Conservation (phyloP, 2,113 vertebrate species). For the Gnathonemus longibarbis region DNA sequence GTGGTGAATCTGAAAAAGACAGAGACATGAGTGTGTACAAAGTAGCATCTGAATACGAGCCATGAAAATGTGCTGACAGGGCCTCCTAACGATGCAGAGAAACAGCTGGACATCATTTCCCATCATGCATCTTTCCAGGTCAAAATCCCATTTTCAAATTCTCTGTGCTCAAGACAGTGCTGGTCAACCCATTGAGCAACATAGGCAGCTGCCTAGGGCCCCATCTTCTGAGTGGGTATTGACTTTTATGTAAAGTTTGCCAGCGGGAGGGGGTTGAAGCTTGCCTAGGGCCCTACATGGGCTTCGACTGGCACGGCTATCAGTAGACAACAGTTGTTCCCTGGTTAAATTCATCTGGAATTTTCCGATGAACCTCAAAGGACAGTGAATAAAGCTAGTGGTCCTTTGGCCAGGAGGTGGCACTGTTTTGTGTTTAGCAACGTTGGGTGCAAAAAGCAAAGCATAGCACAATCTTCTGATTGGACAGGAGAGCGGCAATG, state of each 20-base stretch:
- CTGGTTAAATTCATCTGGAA: neutral
- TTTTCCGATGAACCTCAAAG: neutral
- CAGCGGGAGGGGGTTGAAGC: neutral
- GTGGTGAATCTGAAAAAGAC: slow-evolving; percentile 22
- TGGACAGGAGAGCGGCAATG: neutral
- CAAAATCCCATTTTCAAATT: neutral
- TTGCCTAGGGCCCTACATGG: neutral
- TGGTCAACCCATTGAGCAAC: neutral
- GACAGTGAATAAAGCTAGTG: slow-evolving; percentile 28
- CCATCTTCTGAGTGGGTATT: neutral
- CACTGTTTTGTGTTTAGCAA: slow-evolving; percentile 25
- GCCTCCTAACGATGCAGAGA: neutral
- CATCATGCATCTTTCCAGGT: neutral
- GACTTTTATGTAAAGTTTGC: neutral
- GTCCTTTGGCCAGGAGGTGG: slow-evolving; percentile 53
- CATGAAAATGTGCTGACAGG: neutral
- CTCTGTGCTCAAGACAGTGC: neutral
- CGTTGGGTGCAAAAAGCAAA: slow-evolving; percentile 34
- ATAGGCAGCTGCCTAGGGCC: neutral
- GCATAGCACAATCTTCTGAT: neutral
- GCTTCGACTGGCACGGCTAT: neutral
- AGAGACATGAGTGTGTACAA: neutral
- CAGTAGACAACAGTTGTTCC: neutral
- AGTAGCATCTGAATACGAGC: neutral
- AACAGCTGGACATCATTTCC: neutral